A percentile compares a stretch with the other conserved stretches of the same genome.
Conservation (phyloP, 2,113 vertebrate genomes). For the Verasper variegatus region DNA sequence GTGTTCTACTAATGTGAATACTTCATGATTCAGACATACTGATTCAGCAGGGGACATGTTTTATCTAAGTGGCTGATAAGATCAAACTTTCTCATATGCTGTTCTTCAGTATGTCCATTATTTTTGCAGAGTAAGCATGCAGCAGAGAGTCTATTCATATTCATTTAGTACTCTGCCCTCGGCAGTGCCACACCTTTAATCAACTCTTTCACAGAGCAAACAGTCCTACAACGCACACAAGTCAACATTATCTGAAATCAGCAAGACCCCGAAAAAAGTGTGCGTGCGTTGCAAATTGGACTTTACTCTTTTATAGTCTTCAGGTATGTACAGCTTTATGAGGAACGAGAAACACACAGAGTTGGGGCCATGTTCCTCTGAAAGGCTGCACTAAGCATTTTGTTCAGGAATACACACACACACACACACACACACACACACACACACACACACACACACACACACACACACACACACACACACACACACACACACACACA, state of each 20-base stretch:
- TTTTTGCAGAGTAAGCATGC: background rate
- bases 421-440: background rate
- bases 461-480: background rate
- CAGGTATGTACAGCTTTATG: background rate
- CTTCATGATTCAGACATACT: background rate
- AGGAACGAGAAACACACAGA: background rate
- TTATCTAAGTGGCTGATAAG: background rate
- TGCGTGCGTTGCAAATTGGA: conserved; percentile 10
- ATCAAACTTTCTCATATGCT: background rate
- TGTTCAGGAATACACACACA: background rate
- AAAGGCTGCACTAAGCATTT: conserved; percentile 32
- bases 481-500: background rate
- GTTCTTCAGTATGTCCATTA: too few relatives aligned
- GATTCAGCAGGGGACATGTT: background rate
- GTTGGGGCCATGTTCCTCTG: background rate
- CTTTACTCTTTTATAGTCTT: conserved; percentile 34
- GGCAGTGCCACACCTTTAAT: background rate
- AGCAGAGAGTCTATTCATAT: background rate
- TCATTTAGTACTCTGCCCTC: background rate
- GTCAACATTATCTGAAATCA: conserved; percentile 17
- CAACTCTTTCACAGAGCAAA: conserved; percentile 21
- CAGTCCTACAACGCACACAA: background rate
- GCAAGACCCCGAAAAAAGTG: background rate
- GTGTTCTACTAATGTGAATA: background rate
- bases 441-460: background rate